Evolutionary conservation across 2,113 vertebrate species (phyloP).

Genomic region (Chauna torquata): DNA sequence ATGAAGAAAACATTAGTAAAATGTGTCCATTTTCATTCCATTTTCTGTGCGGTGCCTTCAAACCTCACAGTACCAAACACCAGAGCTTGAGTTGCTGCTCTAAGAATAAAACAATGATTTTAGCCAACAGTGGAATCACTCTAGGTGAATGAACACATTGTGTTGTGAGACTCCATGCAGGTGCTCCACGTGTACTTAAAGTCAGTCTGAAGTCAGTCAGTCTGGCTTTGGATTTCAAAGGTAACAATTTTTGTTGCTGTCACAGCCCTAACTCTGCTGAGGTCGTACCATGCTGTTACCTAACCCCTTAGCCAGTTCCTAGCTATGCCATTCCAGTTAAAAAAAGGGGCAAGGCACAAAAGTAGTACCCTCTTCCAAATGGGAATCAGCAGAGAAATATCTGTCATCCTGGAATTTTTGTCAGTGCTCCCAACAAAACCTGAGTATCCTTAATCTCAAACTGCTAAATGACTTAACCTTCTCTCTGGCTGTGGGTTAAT

Average conservation of each 20-base stretch:
- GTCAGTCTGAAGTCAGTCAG: fast-evolving
- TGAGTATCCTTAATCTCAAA: background rate
- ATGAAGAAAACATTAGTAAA: background rate
- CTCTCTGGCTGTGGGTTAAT: background rate
- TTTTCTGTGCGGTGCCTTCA: background rate
- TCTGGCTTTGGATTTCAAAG: background rate
- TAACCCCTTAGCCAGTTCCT: background rate
- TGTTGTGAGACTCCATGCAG: background rate
- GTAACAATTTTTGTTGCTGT: background rate
- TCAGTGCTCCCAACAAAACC: background rate
- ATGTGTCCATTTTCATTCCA: background rate
- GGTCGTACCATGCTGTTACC: background rate
- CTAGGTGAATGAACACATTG: background rate
- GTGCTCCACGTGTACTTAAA: fast-evolving
- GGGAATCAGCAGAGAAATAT: background rate
- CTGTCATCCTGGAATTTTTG: fast-evolving
- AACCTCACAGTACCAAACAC: background rate
- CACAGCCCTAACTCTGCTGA: background rate
- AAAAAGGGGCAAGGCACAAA: background rate
- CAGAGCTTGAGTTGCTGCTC: background rate
- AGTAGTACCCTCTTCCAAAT: background rate
- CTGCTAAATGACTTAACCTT: background rate
- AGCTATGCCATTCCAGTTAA: background rate
- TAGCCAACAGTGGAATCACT: background rate
- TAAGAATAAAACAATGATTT: background rate